Conservation (phyloP, 2,797 vertebrate species). For the Smutsia gigantea region DNA sequence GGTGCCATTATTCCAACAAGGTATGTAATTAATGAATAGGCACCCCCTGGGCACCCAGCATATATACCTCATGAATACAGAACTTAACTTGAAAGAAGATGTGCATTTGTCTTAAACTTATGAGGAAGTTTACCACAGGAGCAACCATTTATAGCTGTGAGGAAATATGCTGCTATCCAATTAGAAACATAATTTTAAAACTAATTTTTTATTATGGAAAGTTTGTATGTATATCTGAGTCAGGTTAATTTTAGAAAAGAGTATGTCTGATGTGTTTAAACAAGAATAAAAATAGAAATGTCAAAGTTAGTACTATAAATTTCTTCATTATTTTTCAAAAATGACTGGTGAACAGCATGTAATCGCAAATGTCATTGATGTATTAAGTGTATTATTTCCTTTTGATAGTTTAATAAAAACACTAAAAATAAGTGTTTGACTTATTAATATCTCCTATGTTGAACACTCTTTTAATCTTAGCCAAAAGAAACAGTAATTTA, state of each 20-base stretch:
- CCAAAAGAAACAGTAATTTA: not conserved
- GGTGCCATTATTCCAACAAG: not conserved
- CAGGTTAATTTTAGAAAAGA: slow-evolving; percentile 59
- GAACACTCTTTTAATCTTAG: slow-evolving; percentile 25
- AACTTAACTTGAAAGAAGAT: not conserved
- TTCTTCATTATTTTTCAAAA: slow-evolving; percentile 33
- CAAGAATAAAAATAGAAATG: slow-evolving; percentile 23
- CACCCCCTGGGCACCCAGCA: not conserved
- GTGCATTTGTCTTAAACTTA: slow-evolving; percentile 1
- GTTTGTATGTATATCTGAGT: not conserved
- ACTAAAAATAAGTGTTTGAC: slow-evolving; percentile 59
- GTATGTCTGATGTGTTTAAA: slow-evolving; percentile 29
- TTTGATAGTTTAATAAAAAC: slow-evolving; percentile 50
- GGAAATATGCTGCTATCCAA: not conserved
- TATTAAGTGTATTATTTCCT: slow-evolving; percentile 29
- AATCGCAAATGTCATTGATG: not conserved
- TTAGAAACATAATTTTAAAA: slow-evolving; percentile 58
- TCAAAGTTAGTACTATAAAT: slow-evolving; percentile 39
- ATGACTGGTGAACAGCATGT: not conserved
- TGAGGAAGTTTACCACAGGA: not conserved
- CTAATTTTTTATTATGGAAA: slow-evolving; percentile 39
- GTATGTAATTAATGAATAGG: not conserved
- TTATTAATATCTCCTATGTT: not conserved
- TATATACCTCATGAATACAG: not conserved
- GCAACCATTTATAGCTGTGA: not conserved